Evolutionary conservation across 2,797 vertebrate genomes (phyloP).

Genomic region (Melanotaenia nigrans): DNA sequence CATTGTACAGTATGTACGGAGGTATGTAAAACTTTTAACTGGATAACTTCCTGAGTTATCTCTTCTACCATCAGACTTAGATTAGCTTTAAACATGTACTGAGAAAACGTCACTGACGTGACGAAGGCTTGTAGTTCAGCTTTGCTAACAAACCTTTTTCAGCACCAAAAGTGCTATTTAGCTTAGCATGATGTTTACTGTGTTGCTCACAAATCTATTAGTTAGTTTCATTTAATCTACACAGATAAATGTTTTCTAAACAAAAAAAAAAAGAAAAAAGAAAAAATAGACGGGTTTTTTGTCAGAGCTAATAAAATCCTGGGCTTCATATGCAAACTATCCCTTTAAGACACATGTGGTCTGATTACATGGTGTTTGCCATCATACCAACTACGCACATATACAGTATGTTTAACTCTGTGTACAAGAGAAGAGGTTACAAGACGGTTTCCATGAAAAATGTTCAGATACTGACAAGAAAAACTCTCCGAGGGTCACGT

Average conservation of each 20-base stretch:
- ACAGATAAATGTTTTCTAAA: background rate
- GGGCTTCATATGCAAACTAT: slow-evolving; percentile 37
- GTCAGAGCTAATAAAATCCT: slow-evolving; percentile 2
- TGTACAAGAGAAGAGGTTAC: slow-evolving; percentile 45
- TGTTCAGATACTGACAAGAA: slow-evolving; percentile 63
- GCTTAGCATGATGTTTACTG: slow-evolving; percentile 25
- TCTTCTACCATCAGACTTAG: slow-evolving; percentile 33
- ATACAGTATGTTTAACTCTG: slow-evolving; percentile 49
- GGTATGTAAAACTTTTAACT: slow-evolving; percentile 34
- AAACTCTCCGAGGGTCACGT: slow-evolving; percentile 53
- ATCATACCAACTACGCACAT: slow-evolving; percentile 43
- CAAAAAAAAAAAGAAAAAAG: background rate
- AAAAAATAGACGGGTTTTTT: background rate
- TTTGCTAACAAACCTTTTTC: slow-evolving; percentile 29
- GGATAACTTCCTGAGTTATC: slow-evolving; percentile 57
- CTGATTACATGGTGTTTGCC: slow-evolving; percentile 50
- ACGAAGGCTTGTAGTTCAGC: slow-evolving; percentile 13
- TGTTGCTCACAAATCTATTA: slow-evolving; percentile 8
- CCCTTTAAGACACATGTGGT: slow-evolving; percentile 60
- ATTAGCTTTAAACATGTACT: slow-evolving; percentile 24
- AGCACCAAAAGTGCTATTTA: slow-evolving; percentile 22
- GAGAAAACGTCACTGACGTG: slow-evolving; percentile 37
- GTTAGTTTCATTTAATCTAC: slow-evolving; percentile 7
- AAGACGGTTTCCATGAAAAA: slow-evolving; percentile 36
- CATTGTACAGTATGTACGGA: slow-evolving; percentile 23